Percentiles rank a stretch among this genome's conserved stretches.
Evolutionary conservation across 2,888 invertebrate genomes (phyloP).

Genomic region (Phengaris arion): DNA sequence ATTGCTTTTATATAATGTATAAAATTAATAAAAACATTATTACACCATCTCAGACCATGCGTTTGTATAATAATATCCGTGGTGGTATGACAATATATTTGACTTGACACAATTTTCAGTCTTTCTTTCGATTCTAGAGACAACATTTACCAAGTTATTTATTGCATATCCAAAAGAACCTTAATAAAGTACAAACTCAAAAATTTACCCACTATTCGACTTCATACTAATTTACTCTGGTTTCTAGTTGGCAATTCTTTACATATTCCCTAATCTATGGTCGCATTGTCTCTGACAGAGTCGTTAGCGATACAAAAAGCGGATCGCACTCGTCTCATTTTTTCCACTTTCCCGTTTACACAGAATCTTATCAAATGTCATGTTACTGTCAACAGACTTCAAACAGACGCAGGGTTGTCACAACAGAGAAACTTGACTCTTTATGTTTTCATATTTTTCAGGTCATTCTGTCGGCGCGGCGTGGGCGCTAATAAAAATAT

Average conservation of each 20-base stretch:
- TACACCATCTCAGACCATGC: no score
- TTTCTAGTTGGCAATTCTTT: not conserved
- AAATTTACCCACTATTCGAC: no score
- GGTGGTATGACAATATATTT: no score
- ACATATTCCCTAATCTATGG: not conserved
- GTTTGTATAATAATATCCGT: no score
- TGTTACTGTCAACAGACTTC: constrained; percentile 42
- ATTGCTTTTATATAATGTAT: no score
- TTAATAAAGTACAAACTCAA: no score
- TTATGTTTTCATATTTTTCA: constrained; percentile 7
- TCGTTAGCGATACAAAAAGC: constrained; percentile 30
- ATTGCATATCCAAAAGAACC: no score
- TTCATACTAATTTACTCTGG: no score
- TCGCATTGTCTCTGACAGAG: not conserved
- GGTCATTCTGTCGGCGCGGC: not conserved
- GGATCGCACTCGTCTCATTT: constrained; percentile 36
- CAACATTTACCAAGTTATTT: no score
- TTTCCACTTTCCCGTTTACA: constrained; percentile 40
- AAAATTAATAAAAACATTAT: no score
- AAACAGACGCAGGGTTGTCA: constrained; percentile 37
- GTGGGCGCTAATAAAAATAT: not conserved
- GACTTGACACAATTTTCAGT: no score
- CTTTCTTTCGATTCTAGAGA: no score
- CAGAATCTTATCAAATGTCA: constrained; percentile 43
- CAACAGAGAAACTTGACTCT: constrained; percentile 6